These are phyloP conservation scores for Musca vetustissima DNA, from an alignment of 1,140 invertebrate genomes.

Conservation along the genomic window DNA sequence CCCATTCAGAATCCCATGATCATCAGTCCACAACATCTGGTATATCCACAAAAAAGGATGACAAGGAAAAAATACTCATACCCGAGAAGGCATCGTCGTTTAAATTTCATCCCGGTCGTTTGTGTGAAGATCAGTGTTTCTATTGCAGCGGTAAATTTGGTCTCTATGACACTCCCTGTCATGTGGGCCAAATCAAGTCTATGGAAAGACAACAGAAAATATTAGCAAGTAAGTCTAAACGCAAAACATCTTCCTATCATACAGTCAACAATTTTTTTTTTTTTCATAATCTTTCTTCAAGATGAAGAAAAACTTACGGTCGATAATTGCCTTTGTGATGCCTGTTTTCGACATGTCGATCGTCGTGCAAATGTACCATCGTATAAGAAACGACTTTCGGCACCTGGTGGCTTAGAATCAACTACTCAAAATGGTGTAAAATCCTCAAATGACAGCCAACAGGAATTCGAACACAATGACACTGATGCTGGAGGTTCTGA, in stretches of 20 bases:
- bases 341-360: constrained; percentile 81
- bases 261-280: background rate
- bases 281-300: constrained; percentile 35
- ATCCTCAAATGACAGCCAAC: background rate
- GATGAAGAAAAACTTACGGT: constrained; percentile 75
- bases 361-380: constrained; percentile 69
- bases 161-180: constrained; percentile 80
- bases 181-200: constrained; percentile 81
- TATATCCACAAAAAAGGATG: constrained; percentile 61
- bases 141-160: constrained; percentile 85
- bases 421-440: constrained; percentile 45
- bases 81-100: constrained; percentile 84
- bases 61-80: constrained; percentile 71
- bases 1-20: constrained; percentile 43
- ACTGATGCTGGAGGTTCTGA: background rate
- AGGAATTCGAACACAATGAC: background rate
- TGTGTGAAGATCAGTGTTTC: constrained; percentile 80
- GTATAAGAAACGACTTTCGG: constrained; percentile 59
- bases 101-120: constrained; percentile 75
- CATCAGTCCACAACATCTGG: constrained; percentile 46
- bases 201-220: constrained; percentile 76
- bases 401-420: constrained; percentile 48
- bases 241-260: background rate
- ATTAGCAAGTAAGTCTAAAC: constrained; percentile 60
- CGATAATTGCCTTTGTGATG: constrained; percentile 82